Evolutionary conservation across 1,140 invertebrate genomes (phyloP).

Genomic region (Aplysia californica): DNA sequence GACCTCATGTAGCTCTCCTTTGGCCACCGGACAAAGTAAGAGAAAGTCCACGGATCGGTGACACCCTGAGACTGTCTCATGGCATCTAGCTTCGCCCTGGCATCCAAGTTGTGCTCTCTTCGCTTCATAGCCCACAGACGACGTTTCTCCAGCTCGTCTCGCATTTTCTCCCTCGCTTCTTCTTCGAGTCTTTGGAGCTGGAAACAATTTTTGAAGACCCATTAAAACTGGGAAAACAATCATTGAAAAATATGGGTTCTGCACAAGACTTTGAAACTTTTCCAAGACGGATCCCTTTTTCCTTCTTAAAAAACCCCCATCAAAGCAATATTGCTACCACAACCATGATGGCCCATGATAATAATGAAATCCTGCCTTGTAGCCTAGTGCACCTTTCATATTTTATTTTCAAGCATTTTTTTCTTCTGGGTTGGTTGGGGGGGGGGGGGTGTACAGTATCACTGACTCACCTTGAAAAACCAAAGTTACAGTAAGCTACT

Average conservation of each 20-base stretch:
- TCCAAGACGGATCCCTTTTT: too few species aligned
- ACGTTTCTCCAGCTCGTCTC: slow-evolving; percentile 45
- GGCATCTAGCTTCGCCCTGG: slow-evolving; percentile 42
- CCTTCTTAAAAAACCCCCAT: too few species aligned
- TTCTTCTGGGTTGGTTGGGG: too few species aligned
- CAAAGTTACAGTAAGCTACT: too few species aligned
- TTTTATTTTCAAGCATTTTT: too few species aligned
- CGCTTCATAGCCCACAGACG: slow-evolving; percentile 40
- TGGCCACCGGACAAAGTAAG: slow-evolving; percentile 61
- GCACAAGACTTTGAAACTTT: too few species aligned
- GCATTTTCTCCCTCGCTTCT: slow-evolving; percentile 48
- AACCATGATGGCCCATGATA: too few species aligned
- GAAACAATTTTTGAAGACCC: background rate
- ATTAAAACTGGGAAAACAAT: background rate
- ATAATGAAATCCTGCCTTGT: too few species aligned
- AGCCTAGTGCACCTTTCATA: too few species aligned
- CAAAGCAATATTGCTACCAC: too few species aligned
- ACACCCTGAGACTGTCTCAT: slow-evolving; percentile 55
- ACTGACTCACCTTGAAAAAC: too few species aligned
- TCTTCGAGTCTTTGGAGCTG: slow-evolving; percentile 54
- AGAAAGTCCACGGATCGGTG: slow-evolving; percentile 57
- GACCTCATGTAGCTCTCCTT: slow-evolving; percentile 57
- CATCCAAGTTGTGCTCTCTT: slow-evolving; percentile 56
- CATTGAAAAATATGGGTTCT: background rate
- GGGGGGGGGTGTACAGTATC: too few species aligned